Conservation (phyloP, 1,140 invertebrate genomes). For the Drosophila arawakana region DNA sequence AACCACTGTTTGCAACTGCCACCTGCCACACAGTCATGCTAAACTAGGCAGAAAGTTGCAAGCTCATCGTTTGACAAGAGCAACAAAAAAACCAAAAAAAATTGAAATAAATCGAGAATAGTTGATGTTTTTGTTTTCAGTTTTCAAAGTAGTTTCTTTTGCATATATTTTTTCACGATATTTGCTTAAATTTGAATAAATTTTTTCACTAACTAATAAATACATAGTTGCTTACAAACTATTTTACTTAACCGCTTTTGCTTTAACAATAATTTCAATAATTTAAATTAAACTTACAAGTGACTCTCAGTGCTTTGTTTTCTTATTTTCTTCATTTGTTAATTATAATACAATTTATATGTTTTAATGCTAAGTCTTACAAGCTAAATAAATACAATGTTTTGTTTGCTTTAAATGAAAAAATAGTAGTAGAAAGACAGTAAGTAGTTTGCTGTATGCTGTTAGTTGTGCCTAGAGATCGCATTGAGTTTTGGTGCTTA, state of each 20-base stretch:
- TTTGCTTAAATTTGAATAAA: conserved; percentile 72
- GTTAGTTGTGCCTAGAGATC: conserved; percentile 39
- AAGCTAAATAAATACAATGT: conserved; percentile 44
- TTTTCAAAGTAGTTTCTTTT: conserved; percentile 57
- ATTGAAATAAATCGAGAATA: conserved; percentile 29
- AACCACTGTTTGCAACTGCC: conserved; percentile 8
- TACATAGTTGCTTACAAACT: conserved; percentile 63
- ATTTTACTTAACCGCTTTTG: conserved; percentile 13
- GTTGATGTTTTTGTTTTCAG: conserved; percentile 14
- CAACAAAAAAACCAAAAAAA: background rate
- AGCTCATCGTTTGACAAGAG: conserved; percentile 37
- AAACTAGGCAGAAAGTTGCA: conserved; percentile 51
- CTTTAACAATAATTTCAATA: conserved; percentile 71
- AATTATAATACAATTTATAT: conserved; percentile 45
- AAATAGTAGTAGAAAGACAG: conserved; percentile 41
- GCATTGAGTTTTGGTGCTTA: conserved; percentile 36
- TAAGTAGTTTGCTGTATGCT: conserved; percentile 7
- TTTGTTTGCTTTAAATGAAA: conserved; percentile 22
- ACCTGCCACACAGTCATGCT: conserved; percentile 35
- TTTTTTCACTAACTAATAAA: conserved; percentile 77
- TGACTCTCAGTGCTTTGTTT: conserved; percentile 76
- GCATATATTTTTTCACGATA: conserved; percentile 63
- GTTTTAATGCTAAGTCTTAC: conserved; percentile 32
- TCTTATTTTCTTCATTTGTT: conserved; percentile 50
- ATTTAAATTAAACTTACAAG: conserved; percentile 72